These are phyloP conservation scores for Pectinophora gossypiella DNA, from an alignment of 1,140 invertebrate genomes.

Conservation along the genomic window DNA sequence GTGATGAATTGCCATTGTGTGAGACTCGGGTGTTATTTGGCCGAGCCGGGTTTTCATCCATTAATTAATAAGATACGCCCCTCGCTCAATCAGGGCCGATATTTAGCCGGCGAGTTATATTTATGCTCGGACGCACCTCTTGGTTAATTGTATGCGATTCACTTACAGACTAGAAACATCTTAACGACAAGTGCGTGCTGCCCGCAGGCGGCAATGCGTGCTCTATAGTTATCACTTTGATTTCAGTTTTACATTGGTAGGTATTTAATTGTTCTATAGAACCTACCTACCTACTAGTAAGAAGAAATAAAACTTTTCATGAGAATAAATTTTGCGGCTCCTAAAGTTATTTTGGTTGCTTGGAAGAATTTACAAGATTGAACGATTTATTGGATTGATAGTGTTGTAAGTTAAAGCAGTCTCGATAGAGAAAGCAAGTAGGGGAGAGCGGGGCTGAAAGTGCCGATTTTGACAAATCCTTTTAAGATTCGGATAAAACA, in stretches of 20 bases:
- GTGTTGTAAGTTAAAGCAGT: background rate
- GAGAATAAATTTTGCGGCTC: background rate
- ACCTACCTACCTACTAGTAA: too few relatives aligned
- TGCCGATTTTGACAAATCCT: too few relatives aligned
- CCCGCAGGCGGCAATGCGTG: conserved; percentile 15
- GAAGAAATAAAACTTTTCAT: too few relatives aligned
- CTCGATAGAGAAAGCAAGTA: background rate
- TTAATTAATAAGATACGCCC: conserved; percentile 60
- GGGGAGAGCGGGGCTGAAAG: too few relatives aligned
- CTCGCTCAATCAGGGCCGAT: conserved; percentile 45
- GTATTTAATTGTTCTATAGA: too few relatives aligned
- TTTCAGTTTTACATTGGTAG: background rate
- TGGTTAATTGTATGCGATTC: conserved; percentile 46
- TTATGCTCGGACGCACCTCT: conserved; percentile 45
- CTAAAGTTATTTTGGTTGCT: background rate
- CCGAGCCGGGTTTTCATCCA: conserved; percentile 44
- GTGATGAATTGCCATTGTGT: conserved; percentile 58
- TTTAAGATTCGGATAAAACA: too few relatives aligned
- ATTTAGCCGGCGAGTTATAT: conserved; percentile 42
- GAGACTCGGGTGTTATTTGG: conserved; percentile 50
- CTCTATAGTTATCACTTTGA: conserved; percentile 14
- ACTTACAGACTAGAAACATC: conserved; percentile 34
- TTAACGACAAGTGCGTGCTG: conserved; percentile 33
- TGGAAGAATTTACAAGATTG: conserved; percentile 8
- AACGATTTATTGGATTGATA: conserved; percentile 9